These are phyloP conservation scores for Melanotus villosus DNA, from an alignment of 2,888 invertebrate genomes.

Conservation along the genomic window DNA sequence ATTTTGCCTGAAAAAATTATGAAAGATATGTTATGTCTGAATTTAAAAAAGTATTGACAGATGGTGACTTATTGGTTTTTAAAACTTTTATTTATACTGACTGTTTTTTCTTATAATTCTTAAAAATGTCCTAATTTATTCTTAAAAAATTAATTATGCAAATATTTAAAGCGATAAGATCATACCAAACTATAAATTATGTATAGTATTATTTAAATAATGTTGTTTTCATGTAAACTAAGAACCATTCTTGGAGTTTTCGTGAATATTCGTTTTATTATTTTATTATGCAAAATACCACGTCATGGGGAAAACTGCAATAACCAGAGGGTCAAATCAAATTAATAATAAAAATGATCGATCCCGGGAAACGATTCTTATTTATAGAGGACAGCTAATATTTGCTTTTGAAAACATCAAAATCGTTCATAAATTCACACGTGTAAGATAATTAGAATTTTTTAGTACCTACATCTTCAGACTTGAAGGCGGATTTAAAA, in stretches of 20 bases:
- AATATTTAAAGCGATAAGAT: background rate
- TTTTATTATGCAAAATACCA: conserved; percentile 15
- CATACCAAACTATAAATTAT: background rate
- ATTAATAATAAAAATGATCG: background rate
- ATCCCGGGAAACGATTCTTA: conserved; percentile 1
- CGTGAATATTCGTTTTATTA: conserved; percentile 1
- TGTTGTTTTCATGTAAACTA: background rate
- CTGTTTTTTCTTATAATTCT: no score
- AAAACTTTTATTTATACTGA: no score
- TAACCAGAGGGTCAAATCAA: background rate
- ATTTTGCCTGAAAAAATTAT: background rate
- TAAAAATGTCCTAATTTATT: no score
- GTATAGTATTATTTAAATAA: background rate
- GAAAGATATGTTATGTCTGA: no score
- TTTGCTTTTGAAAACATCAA: background rate
- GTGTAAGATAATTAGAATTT: conserved; percentile 17
- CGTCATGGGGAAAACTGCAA: conserved; percentile 28
- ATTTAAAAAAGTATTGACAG: no score
- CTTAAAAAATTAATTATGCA: background rate
- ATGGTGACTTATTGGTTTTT: no score
- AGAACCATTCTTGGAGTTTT: background rate
- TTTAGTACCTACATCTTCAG: conserved; percentile 10
- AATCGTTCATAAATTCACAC: conserved; percentile 29
- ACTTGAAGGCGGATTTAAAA: conserved; percentile 33
- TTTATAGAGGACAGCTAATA: conserved; percentile 9